Base-by-base conservation (phyloP, 2,113 vertebrate genomes). In the Lagenorhynchus albirostris region DNA sequence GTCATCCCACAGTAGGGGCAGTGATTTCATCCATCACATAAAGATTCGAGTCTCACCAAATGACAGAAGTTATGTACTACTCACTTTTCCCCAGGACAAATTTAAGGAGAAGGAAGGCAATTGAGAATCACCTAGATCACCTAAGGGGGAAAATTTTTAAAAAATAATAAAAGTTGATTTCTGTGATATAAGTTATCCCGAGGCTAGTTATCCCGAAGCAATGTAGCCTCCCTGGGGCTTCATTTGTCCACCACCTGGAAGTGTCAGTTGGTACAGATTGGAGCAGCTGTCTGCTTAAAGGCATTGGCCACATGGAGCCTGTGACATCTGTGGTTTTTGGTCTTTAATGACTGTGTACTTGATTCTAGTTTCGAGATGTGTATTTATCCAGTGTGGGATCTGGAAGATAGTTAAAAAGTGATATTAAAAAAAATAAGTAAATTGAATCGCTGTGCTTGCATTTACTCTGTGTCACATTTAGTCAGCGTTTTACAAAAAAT, bases 201-300 rank as follows among this genome's bases (percentile, higher is more conserved):
- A 0, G 3, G 92, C 67, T 93, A 87, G 13, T 47, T 47, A 47
- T 47, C 44, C 44, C 44, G 55, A 91, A 92, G 79, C 63, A 60
- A 84, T 80, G 23, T 33, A 80, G 62, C 62, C 68, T 95, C 71
- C 85, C 89, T 82, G 55, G 67, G 73, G 62, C 36, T 96, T 97
- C 58, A 0, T 73, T 87, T 94, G 82, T 70, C 67, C 1, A 80
- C 73, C 90, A 92, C 83, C 83, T 92, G 87, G 83, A 92, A 89
- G 55, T 90, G 44, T 95, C 79, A 92, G 23, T 95, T 89, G 60
- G 79, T 89, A 62, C 44, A 92, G 41, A 94, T 91, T 70, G 63
- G 86, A 94, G 63, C 95, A 94, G 68, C 82, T 89, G n/a, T 93
- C 23, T 96, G 89, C 77, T 95, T 93, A 83, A 97, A 97, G 93